phyloP scores from a whole-genome alignment of 2,113 vertebrate species.

The Lonchura striata region DNA sequence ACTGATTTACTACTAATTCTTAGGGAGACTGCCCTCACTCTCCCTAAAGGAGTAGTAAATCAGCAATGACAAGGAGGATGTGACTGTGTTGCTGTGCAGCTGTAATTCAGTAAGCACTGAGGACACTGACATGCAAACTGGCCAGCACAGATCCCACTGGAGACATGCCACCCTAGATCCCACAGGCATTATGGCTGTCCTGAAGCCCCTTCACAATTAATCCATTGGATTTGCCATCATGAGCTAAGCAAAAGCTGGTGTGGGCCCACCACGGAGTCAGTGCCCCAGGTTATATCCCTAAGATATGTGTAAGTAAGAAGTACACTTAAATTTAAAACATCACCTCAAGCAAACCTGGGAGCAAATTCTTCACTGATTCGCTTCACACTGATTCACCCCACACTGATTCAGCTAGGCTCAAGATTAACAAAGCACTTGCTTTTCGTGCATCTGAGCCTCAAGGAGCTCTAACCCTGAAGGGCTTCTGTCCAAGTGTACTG shows the following conservation, averaged over 20 bases:
- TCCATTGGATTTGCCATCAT: not conserved
- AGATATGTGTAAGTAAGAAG: not conserved
- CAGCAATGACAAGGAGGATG: not conserved
- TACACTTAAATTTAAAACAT: not conserved
- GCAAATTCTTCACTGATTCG: not conserved
- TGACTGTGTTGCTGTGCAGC: not conserved
- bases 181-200: not conserved
- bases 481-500: not conserved
- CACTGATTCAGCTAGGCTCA: not conserved
- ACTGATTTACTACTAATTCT: not conserved
- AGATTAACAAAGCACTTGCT: not conserved
- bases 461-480: not conserved
- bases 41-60: not conserved
- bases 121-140: not conserved
- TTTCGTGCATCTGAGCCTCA: not conserved
- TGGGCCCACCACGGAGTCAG: not conserved
- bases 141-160: not conserved
- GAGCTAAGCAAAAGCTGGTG: not conserved
- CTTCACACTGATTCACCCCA: not conserved
- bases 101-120: not conserved
- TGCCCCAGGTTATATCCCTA: accelerated
- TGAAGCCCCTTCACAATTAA: not conserved
- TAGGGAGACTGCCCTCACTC: not conserved
- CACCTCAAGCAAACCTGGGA: not conserved
- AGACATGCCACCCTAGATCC: not conserved